Base-by-base conservation (phyloP, 2,797 vertebrate genomes). In the Sphenopsis melanotis region DNA sequence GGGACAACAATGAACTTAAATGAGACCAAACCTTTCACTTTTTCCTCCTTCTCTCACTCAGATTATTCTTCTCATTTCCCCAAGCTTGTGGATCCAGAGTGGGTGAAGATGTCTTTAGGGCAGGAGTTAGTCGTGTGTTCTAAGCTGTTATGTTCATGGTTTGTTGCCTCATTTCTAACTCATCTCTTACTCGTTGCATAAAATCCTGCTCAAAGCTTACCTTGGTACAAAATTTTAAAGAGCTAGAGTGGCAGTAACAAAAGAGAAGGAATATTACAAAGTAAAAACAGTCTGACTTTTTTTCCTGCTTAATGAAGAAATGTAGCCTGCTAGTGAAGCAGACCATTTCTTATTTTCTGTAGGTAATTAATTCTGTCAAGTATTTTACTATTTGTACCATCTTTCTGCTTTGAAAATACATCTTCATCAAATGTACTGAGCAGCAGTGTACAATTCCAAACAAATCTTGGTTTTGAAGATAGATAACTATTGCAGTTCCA, bases 291-390 rank as follows among this genome's bases (percentile, higher is more conserved):
- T 37, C 27, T 50, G 20, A 65, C 12, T 39, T 93, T 91, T 91
- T 63, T 75, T 72, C 61, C 30, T 41, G 7, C 63, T 78, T 71
- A 92, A 71, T 77, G 87, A 65, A 91, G 81, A 83, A 79, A 92
- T 79, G 49, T 91, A 76, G 15, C 36, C 47, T 90, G 11, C 36
- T 71, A 64, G 47, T 57, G 41, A 91, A 83, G 21, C 19, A 78
- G 23, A 10, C n/a, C 0, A 61, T 84, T 70, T 83, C 75, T 90
- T 93, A 49, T 78, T 93, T 82, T 88, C 27, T 63, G 11, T 30
- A 53, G 27, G 30, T 71, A 93, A 89, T 95, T 96, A 95, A 78
- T 85, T 92, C 50, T 83, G 78, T 20, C 72, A 94, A 92, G 37
- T 83, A 23, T 80, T 90, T 90, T 79, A 78, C 27, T 52, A 49